Percentiles rank a stretch among this genome's conserved stretches.
phyloP scores from a whole-genome alignment of 1,140 invertebrate genomes.

The Sinonovacula constricta region DNA sequence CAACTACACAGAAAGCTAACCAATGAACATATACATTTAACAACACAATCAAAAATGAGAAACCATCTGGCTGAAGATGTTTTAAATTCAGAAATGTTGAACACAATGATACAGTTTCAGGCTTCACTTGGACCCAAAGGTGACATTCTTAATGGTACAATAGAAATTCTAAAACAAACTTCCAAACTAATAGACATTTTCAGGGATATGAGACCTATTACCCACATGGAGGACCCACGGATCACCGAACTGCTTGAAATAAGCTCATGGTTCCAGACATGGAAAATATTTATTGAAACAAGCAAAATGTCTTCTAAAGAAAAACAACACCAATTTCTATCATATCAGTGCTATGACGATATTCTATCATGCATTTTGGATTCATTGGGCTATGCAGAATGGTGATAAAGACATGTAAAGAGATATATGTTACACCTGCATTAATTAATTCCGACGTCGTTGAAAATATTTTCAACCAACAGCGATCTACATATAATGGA shows the following conservation, averaged over 20 bases:
- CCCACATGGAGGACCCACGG: neutral
- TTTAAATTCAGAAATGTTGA: conserved; percentile 39
- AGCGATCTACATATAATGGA: conserved; percentile 46
- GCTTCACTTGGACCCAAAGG: conserved; percentile 31
- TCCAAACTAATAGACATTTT: conserved; percentile 32
- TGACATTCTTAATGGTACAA: conserved; percentile 13
- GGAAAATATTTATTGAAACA: conserved; percentile 6
- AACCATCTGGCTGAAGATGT: conserved; percentile 49
- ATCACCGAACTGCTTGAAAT: conserved; percentile 9
- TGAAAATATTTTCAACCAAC: conserved; percentile 52
- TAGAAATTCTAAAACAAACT: conserved; percentile 30
- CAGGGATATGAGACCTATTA: conserved; percentile 32
- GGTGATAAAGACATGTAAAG: neutral
- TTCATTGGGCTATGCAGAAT: conserved; percentile 20
- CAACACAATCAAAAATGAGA: conserved; percentile 31
- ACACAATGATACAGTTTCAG: conserved; percentile 21
- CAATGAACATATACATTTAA: neutral
- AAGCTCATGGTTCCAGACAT: conserved; percentile 3
- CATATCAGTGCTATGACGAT: conserved; percentile 42
- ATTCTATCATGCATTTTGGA: conserved; percentile 27
- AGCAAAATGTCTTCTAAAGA: neutral
- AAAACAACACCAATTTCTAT: conserved; percentile 32
- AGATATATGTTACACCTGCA: conserved; percentile 13
- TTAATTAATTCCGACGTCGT: conserved; percentile 49
- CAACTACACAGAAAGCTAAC: conserved; percentile 5